Evolutionary conservation across 2,888 invertebrate species (phyloP), one percentile per base, ranked within the genome.

Genomic region (Ischnura elegans): DNA sequence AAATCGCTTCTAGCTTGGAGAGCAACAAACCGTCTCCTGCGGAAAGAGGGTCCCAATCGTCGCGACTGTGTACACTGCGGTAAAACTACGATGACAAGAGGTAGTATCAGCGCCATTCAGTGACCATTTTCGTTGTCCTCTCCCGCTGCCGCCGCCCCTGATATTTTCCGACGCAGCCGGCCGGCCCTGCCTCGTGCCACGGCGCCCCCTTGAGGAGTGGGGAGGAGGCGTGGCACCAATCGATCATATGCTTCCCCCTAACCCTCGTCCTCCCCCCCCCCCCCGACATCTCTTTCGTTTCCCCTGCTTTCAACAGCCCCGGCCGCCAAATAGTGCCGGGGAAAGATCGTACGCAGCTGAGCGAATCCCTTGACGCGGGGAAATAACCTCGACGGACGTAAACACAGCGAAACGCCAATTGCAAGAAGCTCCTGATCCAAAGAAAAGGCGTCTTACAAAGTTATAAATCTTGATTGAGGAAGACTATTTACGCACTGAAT

Each of bases 201-300:
- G 45, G 5, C 21, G 36, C n/a, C n/a, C n/a, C n/a, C n/a, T n/a
- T n/a, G n/a, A n/a, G n/a, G n/a, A n/a, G n/a, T n/a, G 45, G 86
- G 86, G 86, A 86, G 46, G 86, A 45, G 86, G 45, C 45, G 86
- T 86, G 86, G 86, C 86, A 45, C 19, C 86, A 86, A 86, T 86
- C 86, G 86, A 86, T 86, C 86, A 86, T 19, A 45, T 25, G 25
- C 42, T 13, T 42, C 13, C 55, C 42, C 29, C 3, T 16, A 4
- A 19, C 21, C 55, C 13, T 5, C 76, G 6, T 16, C 4, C 19
- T 29, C 66, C 29, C 66, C 29, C 36, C 0, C 16, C 87, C 19
- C 6, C 21, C 13, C 42, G 42, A 13, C 55, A 19, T 42, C 42
- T 4, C 51, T 29, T 16, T 21, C 87, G 0, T 29, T 10, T 10